Percentiles rank a stretch among this genome's conserved stretches.
Conservation (phyloP, 2,888 invertebrate species). For the Acronicta leporina region DNA sequence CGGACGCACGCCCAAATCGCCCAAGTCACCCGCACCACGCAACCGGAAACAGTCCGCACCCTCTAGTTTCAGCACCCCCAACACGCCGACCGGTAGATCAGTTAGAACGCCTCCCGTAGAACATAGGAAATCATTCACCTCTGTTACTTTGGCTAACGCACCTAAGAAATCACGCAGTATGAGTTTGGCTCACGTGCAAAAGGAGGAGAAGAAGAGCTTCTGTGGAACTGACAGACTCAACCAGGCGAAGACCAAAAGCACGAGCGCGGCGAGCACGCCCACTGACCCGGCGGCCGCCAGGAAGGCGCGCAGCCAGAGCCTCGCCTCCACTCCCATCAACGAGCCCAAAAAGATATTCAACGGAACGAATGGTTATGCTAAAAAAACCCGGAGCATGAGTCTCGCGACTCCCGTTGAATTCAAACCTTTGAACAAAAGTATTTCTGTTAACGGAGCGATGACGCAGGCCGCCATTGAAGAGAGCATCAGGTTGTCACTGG, state of each 20-base stretch:
- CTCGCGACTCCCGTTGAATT: slow-evolving; percentile 71
- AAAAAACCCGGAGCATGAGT: slow-evolving; percentile 84
- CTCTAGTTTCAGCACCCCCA: slow-evolving; percentile 76
- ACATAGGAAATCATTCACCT: slow-evolving; percentile 72
- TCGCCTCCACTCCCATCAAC: slow-evolving; percentile 76
- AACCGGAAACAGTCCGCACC: slow-evolving; percentile 82
- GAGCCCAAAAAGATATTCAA: slow-evolving; percentile 70
- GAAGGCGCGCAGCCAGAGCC: slow-evolving; percentile 79
- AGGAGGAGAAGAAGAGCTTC: slow-evolving; percentile 69
- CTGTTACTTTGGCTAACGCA: slow-evolving; percentile 60
- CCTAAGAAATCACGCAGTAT: slow-evolving; percentile 84
- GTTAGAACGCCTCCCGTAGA: slow-evolving; percentile 74
- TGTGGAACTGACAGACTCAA: slow-evolving; percentile 77
- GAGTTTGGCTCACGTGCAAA: slow-evolving; percentile 74
- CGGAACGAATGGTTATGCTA: slow-evolving; percentile 65
- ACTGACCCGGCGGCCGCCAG: slow-evolving; percentile 59
- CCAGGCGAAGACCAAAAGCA: slow-evolving; percentile 63
- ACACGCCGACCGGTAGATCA: slow-evolving; percentile 70
- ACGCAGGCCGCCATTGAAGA: slow-evolving; percentile 87
- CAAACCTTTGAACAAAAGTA: slow-evolving; percentile 70
- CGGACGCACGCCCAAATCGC: slow-evolving; percentile 48
- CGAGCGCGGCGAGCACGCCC: slow-evolving; percentile 71
- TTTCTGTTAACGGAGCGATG: slow-evolving; percentile 72
- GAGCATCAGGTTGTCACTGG: slow-evolving; percentile 81
- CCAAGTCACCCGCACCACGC: slow-evolving; percentile 62